Percentiles rank a stretch among this genome's conserved stretches.
Conservation (phyloP, 1,140 invertebrate genomes). For the Drosophila simulans region DNA sequence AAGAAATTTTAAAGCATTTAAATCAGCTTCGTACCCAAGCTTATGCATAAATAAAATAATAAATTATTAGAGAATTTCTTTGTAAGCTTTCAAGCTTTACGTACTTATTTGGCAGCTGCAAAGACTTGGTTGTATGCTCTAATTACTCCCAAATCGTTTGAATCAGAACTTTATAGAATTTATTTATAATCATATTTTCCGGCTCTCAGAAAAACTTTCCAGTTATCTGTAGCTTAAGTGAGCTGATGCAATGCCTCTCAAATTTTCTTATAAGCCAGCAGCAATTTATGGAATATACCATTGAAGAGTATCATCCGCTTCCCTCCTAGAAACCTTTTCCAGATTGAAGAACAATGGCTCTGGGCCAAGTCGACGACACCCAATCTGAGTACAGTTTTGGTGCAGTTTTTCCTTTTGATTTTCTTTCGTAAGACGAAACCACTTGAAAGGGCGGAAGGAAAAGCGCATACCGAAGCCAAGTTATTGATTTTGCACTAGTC, state of each 20-base stretch:
- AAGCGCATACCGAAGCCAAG: conserved; percentile 24
- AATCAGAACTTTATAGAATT: too few species aligned
- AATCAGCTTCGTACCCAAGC: background rate
- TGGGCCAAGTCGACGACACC: conserved; percentile 43
- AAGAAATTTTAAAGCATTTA: background rate
- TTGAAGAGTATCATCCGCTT: conserved; percentile 16
- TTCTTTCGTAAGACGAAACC: conserved; percentile 60
- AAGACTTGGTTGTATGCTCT: background rate
- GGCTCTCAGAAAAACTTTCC: too few species aligned
- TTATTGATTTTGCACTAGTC: conserved; percentile 76
- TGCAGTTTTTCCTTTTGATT: conserved; percentile 29
- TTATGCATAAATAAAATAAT: background rate
- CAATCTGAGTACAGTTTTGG: conserved; percentile 23
- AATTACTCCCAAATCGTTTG: too few species aligned
- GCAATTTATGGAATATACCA: background rate
- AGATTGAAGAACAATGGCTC: conserved; percentile 29
- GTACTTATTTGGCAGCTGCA: background rate
- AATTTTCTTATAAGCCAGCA: background rate
- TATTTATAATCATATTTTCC: background rate
- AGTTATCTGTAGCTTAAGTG: too few species aligned
- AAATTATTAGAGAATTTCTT: background rate
- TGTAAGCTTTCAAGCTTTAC: background rate
- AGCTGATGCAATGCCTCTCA: background rate
- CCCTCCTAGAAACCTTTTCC: conserved; percentile 5
- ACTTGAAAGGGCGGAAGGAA: conserved; percentile 50